These are phyloP conservation scores for Caerostris extrusa DNA, from an alignment of 1,140 invertebrate genomes.

Conservation along the genomic window DNA sequence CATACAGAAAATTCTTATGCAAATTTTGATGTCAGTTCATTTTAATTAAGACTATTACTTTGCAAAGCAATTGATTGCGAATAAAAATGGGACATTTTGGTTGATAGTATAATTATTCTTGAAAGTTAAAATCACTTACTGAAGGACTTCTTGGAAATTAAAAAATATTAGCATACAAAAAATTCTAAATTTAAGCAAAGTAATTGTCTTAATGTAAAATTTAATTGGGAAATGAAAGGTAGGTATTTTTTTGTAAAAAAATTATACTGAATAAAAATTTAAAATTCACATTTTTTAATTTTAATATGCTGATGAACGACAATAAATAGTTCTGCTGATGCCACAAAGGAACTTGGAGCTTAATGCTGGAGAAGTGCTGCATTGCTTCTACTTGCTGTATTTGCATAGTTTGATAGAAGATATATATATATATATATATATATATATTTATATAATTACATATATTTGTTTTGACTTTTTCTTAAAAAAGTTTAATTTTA, in stretches of 20 bases:
- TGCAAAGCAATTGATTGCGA: not conserved
- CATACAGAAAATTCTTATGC: slow-evolving; percentile 46
- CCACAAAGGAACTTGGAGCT: not conserved
- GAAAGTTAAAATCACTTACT: not conserved
- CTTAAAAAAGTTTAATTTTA: too few species aligned
- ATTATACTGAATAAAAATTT: too few species aligned
- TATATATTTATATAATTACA: too few species aligned
- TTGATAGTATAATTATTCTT: not conserved
- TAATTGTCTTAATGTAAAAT: not conserved
- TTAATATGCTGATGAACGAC: too few species aligned
- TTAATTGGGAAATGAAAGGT: slow-evolving; percentile 40
- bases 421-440: too few species aligned
- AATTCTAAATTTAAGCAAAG: not conserved
- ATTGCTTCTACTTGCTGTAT: not conserved
- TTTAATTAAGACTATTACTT: not conserved
- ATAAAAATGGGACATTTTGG: not conserved
- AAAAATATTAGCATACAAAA: not conserved
- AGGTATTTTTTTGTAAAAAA: not conserved
- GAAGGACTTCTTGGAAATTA: not conserved
- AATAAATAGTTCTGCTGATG: not conserved
- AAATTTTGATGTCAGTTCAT: not conserved
- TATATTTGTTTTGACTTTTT: too few species aligned
- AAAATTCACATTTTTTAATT: too few species aligned
- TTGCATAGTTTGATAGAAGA: too few species aligned
- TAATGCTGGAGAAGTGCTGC: not conserved